Base-by-base conservation (phyloP, 2,113 vertebrate genomes). In the Agelaius tricolor region DNA sequence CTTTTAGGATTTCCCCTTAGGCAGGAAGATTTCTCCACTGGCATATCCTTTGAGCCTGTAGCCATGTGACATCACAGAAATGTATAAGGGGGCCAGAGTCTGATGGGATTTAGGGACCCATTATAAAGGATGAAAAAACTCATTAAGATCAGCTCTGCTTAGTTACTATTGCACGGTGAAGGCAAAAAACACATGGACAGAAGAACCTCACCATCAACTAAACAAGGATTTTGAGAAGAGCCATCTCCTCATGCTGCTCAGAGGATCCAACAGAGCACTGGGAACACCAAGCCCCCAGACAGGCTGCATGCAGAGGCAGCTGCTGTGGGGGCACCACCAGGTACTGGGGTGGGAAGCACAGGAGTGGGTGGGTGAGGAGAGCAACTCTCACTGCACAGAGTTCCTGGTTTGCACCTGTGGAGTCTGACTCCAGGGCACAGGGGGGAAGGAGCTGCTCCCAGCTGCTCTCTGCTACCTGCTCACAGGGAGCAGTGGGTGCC, bases 291-390 rank as follows among this genome's bases (percentile, higher is more conserved):
- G 13, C 15, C 16, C 11, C 8, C 3, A 11, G 33, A 5, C 1
- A 1, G 9, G 20, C 46, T 4, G 20, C 0, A 0, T 10, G 63
- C 0, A 0, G 31, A 68, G 59, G 30, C 61, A 30, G 31, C 26
- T 17, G 55, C 49, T 13, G 4, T 3, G 0, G 5, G 46, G 39
- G 59, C 30, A 35, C 28, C 0, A 0, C 28, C n/a, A 47, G 80
- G 13, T 3, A 1, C 61, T 22, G 2, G 1, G 31, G 39, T 7
- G 30, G 59, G 11, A 66, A 27, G 46, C 20, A 9, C 4, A 8
- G 27, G 18, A 6, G n/a, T 16, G 9, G 1, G 7, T 26, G 27
- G 17, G 15, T 9, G 35, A 33, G 27, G 66, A 65, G 66, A 47
- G 3, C 12, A 16, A 1, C 4, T 3, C 13, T 12, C n/a, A 3